Conservation (phyloP, 2,797 vertebrate species). For the Helicolenus hilgendorfi region DNA sequence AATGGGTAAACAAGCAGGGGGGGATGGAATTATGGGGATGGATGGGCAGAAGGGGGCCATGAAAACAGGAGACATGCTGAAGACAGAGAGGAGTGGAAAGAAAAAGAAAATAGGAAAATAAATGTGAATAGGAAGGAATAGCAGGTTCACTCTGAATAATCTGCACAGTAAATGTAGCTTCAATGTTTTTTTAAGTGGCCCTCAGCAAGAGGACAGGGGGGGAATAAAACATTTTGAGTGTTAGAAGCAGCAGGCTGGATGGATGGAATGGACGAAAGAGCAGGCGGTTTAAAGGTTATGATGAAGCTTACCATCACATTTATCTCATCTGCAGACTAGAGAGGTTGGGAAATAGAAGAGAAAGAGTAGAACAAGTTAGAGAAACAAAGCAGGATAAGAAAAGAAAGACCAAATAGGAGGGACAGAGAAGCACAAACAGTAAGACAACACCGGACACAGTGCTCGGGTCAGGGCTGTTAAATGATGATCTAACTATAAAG, state of each 20-base stretch:
- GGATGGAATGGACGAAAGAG: constrained; percentile 9
- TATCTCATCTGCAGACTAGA: constrained; percentile 81
- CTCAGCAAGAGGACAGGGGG: background rate
- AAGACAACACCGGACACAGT: background rate
- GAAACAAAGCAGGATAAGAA: constrained; percentile 13
- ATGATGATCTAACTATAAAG: background rate
- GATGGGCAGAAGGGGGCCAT: background rate
- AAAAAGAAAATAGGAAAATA: background rate
- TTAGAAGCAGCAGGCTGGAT: background rate
- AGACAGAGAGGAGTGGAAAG: background rate
- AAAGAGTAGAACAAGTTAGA: background rate
- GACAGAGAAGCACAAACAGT: background rate
- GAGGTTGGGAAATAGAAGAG: constrained; percentile 2
- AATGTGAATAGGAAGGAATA: background rate
- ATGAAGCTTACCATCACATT: constrained; percentile 78
- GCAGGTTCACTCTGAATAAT: constrained; percentile 19
- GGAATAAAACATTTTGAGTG: background rate
- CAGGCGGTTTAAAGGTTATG: constrained; percentile 11
- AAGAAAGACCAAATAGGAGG: background rate
- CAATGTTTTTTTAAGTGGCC: background rate
- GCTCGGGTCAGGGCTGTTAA: background rate
- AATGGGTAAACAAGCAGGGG: too few relatives aligned
- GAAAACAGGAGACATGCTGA: background rate
- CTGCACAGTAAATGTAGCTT: background rate
- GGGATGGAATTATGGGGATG: background rate